phyloP scores from a whole-genome alignment of 2,888 invertebrate genomes.

The Erannis defoliaria region DNA sequence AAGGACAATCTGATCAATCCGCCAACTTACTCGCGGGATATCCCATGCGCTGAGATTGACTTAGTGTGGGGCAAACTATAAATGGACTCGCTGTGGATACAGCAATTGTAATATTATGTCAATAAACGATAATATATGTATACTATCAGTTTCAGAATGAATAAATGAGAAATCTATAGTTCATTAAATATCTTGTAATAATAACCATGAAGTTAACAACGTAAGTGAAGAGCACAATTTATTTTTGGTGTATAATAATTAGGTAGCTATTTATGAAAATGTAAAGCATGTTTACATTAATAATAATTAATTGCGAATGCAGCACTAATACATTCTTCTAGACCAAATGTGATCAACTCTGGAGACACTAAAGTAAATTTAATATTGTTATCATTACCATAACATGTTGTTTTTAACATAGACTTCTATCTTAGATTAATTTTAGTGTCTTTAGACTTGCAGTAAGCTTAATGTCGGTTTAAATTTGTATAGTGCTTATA shows the following conservation, averaged over 20 bases:
- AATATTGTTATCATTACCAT: neutral
- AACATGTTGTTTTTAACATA: constrained; percentile 21
- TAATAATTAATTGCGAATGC: constrained; percentile 26
- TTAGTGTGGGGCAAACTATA: too few species aligned
- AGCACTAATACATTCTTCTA: constrained; percentile 31
- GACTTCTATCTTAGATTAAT: neutral
- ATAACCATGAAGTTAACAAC: constrained; percentile 40
- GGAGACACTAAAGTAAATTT: constrained; percentile 22
- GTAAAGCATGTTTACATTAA: constrained; percentile 39
- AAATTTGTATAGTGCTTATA: constrained; percentile 82
- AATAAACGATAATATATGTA: too few species aligned
- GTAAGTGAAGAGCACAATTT: constrained; percentile 57
- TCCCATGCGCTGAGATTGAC: too few species aligned
- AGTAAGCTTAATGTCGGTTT: constrained; percentile 63
- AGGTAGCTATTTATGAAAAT: constrained; percentile 62
- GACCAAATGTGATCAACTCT: constrained; percentile 35
- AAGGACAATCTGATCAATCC: too few species aligned
- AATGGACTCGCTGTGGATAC: too few species aligned
- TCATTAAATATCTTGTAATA: constrained; percentile 25
- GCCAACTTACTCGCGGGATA: too few species aligned
- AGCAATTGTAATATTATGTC: too few species aligned
- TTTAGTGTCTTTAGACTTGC: constrained; percentile 52
- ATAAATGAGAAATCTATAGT: constrained; percentile 13
- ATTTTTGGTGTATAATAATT: constrained; percentile 61
- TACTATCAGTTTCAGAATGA: neutral